Evolutionary conservation across 2,113 vertebrate genomes (phyloP), one percentile per base, ranked within the genome.

Genomic region (Motacilla tschutschensis): DNA sequence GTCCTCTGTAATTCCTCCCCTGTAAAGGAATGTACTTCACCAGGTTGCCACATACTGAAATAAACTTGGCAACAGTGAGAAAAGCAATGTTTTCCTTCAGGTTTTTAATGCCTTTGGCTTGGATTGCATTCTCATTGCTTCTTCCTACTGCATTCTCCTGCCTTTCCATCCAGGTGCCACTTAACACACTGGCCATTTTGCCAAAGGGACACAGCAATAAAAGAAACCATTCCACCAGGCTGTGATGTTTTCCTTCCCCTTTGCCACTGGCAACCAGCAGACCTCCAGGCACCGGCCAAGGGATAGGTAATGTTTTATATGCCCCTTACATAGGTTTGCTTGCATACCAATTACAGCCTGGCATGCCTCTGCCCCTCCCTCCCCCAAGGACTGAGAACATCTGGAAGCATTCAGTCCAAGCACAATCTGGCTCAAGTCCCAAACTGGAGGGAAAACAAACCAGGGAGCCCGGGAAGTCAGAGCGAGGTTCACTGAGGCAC

Each of bases 41-140:
- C 79, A 90, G 93, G 93, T 92, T 94, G 86, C 86, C 89, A 86
- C 84, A 87, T 83, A 88, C 87, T 87, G 91, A 94, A 93, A 90
- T 91, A 93, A 94, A 92, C 80, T 92, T 92, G 92, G 88, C 90
- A 93, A 50, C 4, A 4, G 36, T 43, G 58, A 82, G 67, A 82
- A 24, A 87, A 80, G 86, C 75, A 88, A 78, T 93, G 88, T 91
- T 93, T 95, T 91, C 81, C 50, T 91, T 83, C 5, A 10, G 38
- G 58, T 79, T 91, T 93, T 92, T 88, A 91, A 80, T 87, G 90
- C 41, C 83, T 87, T 95, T 88, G 90, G 90, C 84, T 79, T 72
- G 53, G 57, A 63, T 31, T 85, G n/a, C 48, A 40, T 87, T 90
- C 82, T 90, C 64, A 58, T 67, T 91, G 72, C 88, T 82, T 93